phyloP scores from a whole-genome alignment of 2,113 vertebrate species.

The Menura novaehollandiae region DNA sequence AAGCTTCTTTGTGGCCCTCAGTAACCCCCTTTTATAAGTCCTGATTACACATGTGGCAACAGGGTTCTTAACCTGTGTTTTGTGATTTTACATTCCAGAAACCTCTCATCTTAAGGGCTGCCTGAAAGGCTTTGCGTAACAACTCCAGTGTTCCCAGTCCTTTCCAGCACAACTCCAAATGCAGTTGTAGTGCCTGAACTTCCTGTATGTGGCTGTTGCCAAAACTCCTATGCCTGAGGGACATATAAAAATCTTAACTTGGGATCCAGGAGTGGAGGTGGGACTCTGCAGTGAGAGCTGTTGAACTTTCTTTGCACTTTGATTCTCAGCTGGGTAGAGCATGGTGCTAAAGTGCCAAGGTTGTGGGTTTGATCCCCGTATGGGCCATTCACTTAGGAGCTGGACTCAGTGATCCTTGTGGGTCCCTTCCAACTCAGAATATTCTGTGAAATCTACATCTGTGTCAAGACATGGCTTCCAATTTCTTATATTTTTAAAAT shows the following conservation, averaged over 20 bases:
- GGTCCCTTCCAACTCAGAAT: neutral
- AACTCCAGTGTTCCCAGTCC: neutral
- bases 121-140: neutral
- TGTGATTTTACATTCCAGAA: neutral
- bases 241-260: neutral
- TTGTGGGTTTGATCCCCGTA: neutral
- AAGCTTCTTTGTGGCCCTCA: neutral
- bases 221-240: neutral
- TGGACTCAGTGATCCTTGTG: neutral
- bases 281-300: neutral
- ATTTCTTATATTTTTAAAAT: neutral
- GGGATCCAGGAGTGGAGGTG: neutral
- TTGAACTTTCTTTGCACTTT: neutral
- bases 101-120: neutral
- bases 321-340: neutral
- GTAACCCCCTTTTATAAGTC: neutral
- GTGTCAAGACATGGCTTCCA: neutral
- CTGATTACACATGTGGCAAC: neutral
- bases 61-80: neutral
- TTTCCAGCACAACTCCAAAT: neutral
- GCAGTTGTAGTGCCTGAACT: neutral
- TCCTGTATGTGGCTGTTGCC: neutral
- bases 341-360: neutral
- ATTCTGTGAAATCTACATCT: neutral
- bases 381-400: neutral